Base-by-base conservation (phyloP, 2,797 vertebrate genomes). In the Bucorvus abyssinicus region DNA sequence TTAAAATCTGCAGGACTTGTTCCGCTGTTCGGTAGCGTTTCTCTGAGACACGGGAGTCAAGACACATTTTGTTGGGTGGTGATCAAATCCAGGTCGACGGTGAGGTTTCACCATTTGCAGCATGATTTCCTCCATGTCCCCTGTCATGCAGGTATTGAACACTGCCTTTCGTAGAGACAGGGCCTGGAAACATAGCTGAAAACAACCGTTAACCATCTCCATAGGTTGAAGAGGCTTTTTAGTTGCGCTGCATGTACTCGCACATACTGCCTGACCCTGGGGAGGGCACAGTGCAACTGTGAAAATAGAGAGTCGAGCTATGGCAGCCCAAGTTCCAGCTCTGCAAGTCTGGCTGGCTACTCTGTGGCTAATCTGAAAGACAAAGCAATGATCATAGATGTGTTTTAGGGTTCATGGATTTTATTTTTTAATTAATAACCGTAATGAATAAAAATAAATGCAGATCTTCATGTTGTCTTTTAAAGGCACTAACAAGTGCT, bases 21-120 rank as follows among this genome's bases (percentile, higher is more conserved):
- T 44, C 10, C 24, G 59, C 23, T n/a, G 23, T n/a, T 77, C 4
- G 5, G 36, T 64, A 64, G 27, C 8, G 27, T 49, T 64, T 36
- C 20, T 57, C 23, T 29, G 40, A 53, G 24, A 34, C 21, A 15
- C 6, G 24, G 61, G 7, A 60, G 7, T 27, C 40, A 52, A 68
- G 49, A 26, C 12, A 22, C 2, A 1, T 12, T 70, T 32, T 47
- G 40, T 30, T 65, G 19, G 36, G 6, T 18, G 40, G 18, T 49
- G 59, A 68, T 7, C 27, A 32, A 45, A 21, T 9, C 4, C 3
- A 21, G 70, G 53, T 2, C 0, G 0, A 47, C 42, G 34, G 1
- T 4, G 4, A 71, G 44, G 14, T 55, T 45, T 69, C 32, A 55
- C 32, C 64, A 13, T 32, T 64, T 60, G 6, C 17, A 44, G 45